Conservation (phyloP, 2,797 vertebrate genomes). For the Pampus argenteus region DNA sequence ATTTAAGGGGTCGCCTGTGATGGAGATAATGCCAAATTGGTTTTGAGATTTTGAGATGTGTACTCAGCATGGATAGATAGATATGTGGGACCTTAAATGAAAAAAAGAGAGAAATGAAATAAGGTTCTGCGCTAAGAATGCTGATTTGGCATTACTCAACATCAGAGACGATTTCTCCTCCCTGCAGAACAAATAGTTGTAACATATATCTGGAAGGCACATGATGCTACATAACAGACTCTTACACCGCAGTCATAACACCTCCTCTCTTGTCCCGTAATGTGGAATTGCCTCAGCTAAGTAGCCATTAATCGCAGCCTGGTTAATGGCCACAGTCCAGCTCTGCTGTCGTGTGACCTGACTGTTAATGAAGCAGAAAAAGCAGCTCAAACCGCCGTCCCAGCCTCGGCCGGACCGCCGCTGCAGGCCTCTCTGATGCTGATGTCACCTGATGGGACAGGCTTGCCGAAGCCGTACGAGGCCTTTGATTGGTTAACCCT, state of each 20-base stretch:
- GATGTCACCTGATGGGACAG: constrained; percentile 70
- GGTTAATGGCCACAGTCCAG: constrained; percentile 66
- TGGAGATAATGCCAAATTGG: constrained; percentile 83
- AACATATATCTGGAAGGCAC: constrained; percentile 56
- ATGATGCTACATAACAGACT: constrained; percentile 36
- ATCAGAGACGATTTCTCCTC: constrained; percentile 45
- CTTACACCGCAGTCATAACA: constrained; percentile 43
- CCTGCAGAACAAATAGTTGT: constrained; percentile 60
- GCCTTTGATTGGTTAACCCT: constrained; percentile 27
- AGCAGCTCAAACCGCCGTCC: constrained; percentile 19
- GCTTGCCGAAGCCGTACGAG: constrained; percentile 3
- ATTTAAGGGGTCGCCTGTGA: constrained; percentile 79
- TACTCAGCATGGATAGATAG: constrained; percentile 71
- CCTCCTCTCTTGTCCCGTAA: constrained; percentile 59
- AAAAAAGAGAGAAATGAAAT: constrained; percentile 61
- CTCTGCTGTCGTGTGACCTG: constrained; percentile 52
- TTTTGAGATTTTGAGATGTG: constrained; percentile 79
- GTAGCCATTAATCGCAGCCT: constrained; percentile 63
- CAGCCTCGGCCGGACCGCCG: constrained; percentile 9
- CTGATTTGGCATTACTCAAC: constrained; percentile 65
- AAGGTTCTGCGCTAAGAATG: constrained; percentile 66
- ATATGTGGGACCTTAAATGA: constrained; percentile 61
- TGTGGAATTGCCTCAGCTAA: constrained; percentile 64
- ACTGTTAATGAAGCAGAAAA: constrained; percentile 60
- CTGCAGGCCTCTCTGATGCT: constrained; percentile 56